Percentiles rank a stretch among this genome's conserved stretches.
phyloP scores from a whole-genome alignment of 2,113 vertebrate genomes.

The Melanocharis versteri region DNA sequence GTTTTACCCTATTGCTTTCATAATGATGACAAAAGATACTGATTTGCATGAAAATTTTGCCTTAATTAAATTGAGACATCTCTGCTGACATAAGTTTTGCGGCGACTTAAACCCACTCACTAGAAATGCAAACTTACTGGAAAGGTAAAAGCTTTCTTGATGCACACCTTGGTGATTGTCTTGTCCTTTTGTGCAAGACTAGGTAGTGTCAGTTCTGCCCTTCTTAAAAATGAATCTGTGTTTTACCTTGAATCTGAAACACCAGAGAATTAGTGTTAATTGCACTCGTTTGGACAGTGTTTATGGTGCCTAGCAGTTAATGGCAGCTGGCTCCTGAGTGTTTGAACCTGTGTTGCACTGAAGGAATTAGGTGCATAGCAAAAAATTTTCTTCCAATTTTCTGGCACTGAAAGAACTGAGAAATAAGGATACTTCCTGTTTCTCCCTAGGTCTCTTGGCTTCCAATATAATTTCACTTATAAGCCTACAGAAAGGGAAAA shows the following conservation, averaged over 20 bases:
- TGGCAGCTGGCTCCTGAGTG: background rate
- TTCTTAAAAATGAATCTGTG: background rate
- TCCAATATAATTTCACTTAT: background rate
- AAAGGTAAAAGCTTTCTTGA: background rate
- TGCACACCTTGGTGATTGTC: background rate
- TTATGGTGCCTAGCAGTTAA: background rate
- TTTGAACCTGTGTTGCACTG: background rate
- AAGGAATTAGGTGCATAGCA: background rate
- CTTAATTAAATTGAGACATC: background rate
- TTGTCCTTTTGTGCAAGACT: background rate
- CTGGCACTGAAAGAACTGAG: fast-evolving
- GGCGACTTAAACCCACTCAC: background rate
- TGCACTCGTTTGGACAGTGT: background rate
- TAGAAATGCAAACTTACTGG: background rate
- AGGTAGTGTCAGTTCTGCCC: background rate
- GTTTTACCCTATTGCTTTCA: background rate
- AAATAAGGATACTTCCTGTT: background rate
- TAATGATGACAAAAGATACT: background rate
- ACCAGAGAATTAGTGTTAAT: background rate
- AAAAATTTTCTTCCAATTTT: background rate
- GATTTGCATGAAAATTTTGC: background rate
- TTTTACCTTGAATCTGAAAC: background rate
- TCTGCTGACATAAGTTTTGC: background rate
- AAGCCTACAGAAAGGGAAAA: background rate
- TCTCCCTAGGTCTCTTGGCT: background rate